Evolutionary conservation across 2,113 vertebrate species (phyloP), one percentile per base, ranked within the genome.

Genomic region (Taurulus bubalis): DNA sequence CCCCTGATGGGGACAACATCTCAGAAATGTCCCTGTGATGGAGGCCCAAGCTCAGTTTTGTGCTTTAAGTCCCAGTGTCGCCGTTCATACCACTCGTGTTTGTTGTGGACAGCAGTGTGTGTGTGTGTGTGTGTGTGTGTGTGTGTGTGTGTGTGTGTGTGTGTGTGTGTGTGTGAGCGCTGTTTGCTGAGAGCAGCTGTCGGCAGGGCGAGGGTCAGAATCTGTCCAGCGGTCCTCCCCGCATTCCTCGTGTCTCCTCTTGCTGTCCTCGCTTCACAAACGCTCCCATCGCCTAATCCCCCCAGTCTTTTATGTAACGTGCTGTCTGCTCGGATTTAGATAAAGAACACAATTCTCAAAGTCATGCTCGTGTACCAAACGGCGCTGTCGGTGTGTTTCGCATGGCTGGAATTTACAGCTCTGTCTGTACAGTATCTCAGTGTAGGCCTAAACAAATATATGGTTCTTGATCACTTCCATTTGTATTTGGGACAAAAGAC

Each of bases 171-270:
- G 51, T 24, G 49, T 24, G 20, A 1, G 81, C 18, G 47, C 20
- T 60, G 83, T 45, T 12, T 70, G 72, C 28, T 18, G 70, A 77
- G 79, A 77, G 51, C 90, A 89, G 87, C 88, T 91, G 90, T 83
- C 70, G 70, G 65, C 62, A 12, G 84, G 47, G 70, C 36, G 32
- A 74, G 56, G 75, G 80, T 67, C 81, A 75, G 12, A 68, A 75
- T 65, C 62, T 28, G 47, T 71, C 84, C 81, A 45, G 24, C 80
- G 45, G 68, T 70, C 78, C 79, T 74, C 32, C 26, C 34, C 36
- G 30, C 82, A 85, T 90, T 88, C 83, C 78, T 78, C 20, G 1
- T 66, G 79, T 82, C 79, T 84, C 80, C 12, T 60, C 83, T 79
- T 34, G 47, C 67, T 45, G 73, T 87, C 64, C 71, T 55, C 65